Conservation (phyloP, 1,140 invertebrate genomes). For the Pinna nobilis region DNA sequence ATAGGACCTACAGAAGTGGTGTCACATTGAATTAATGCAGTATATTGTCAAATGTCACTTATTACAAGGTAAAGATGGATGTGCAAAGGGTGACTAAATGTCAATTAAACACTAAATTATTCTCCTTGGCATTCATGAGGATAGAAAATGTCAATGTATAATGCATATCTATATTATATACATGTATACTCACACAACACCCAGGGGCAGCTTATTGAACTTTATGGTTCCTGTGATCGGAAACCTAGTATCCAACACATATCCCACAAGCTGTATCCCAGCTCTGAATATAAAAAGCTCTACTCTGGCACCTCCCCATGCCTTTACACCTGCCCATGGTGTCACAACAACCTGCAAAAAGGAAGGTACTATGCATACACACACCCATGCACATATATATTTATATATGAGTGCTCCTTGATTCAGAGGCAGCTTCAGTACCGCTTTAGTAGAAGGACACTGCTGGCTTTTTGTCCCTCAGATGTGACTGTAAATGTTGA, state of each 20-base stretch:
- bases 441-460: too few species aligned
- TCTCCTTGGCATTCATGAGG: too few species aligned
- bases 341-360: constrained; percentile 8
- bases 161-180: too few species aligned
- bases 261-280: constrained; percentile 12
- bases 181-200: constrained; percentile 22
- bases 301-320: neutral
- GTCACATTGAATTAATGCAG: too few species aligned
- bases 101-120: too few species aligned
- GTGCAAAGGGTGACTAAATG: too few species aligned
- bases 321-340: constrained; percentile 14
- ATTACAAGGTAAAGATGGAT: too few species aligned
- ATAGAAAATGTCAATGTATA: too few species aligned
- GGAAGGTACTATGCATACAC: neutral
- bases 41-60: too few species aligned
- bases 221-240: constrained; percentile 5
- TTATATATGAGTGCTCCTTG: neutral
- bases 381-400: neutral
- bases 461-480: neutral
- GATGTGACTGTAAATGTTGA: neutral
- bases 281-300: neutral
- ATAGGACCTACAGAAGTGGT: too few species aligned
- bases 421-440: too few species aligned
- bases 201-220: constrained; percentile 24
- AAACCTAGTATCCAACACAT: constrained; percentile 27